Evolutionary conservation across 2,888 invertebrate species (phyloP).

Genomic region (Erynnis tages): DNA sequence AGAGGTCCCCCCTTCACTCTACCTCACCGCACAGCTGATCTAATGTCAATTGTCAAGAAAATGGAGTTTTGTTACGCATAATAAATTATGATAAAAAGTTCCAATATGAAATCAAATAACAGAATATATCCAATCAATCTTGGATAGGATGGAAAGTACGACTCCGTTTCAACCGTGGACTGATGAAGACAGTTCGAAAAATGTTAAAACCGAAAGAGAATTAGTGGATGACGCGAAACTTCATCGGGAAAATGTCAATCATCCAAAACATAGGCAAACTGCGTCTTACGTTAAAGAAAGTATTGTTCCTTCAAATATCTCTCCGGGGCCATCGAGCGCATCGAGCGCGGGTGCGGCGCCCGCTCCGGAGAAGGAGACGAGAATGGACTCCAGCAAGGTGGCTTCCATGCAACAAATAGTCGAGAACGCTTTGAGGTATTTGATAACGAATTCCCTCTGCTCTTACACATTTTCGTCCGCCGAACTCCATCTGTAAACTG

Average conservation of each 20-base stretch:
- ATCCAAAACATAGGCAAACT: constrained; percentile 82
- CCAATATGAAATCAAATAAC: constrained; percentile 67
- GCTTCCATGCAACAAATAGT: constrained; percentile 83
- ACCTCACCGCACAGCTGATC: constrained; percentile 79
- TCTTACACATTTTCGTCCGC: too few relatives aligned
- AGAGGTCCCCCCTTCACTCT: constrained; percentile 47
- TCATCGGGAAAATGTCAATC: constrained; percentile 81
- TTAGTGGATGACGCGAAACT: constrained; percentile 80
- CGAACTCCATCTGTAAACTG: too few relatives aligned
- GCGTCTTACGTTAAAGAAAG: constrained; percentile 80
- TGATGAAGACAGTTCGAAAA: constrained; percentile 71
- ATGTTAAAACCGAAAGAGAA: constrained; percentile 74
- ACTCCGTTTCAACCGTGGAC: constrained; percentile 80
- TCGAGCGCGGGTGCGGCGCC: constrained; percentile 52
- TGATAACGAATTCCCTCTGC: constrained; percentile 6
- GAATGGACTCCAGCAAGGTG: constrained; percentile 74
- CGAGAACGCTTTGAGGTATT: constrained; percentile 84
- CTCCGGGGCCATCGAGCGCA: constrained; percentile 66
- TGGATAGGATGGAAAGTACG: constrained; percentile 76
- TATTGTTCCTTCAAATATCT: constrained; percentile 61
- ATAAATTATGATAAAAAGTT: constrained; percentile 62
- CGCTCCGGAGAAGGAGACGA: constrained; percentile 55
- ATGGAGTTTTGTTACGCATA: constrained; percentile 81
- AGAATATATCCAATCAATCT: constrained; percentile 52
- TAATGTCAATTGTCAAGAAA: constrained; percentile 75